A percentile compares a stretch with the other conserved stretches of the same genome.
Conservation (phyloP, 2,113 vertebrate species). For the Arizona elegans region DNA sequence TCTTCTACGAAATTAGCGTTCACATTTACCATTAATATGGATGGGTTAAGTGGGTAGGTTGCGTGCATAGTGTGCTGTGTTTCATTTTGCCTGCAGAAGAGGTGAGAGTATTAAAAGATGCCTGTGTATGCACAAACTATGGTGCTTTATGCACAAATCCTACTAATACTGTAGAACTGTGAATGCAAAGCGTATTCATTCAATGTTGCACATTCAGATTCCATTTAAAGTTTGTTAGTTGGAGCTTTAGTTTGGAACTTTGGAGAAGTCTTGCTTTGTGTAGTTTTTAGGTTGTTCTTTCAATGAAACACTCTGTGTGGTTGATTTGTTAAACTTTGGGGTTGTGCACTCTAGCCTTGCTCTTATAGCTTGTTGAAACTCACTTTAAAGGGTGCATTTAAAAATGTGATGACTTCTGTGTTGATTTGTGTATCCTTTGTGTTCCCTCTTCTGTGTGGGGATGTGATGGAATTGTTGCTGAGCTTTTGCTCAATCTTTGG, state of each 20-base stretch:
- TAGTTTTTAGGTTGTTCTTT: not conserved
- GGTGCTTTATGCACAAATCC: not conserved
- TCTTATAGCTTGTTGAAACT: not conserved
- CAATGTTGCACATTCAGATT: not conserved
- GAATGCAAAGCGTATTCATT: not conserved
- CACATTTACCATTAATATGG: not conserved
- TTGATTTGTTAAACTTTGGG: not conserved
- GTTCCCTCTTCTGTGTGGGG: not conserved
- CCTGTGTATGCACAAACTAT: not conserved
- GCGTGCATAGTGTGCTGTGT: not conserved
- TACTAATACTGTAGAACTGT: not conserved
- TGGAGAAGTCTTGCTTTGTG: not conserved
- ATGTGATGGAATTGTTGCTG: not conserved
- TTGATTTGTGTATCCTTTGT: not conserved
- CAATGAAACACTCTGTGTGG: not conserved
- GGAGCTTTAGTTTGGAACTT: not conserved
- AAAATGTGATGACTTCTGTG: not conserved
- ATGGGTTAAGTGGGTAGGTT: not conserved
- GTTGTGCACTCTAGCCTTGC: not conserved
- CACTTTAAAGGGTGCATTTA: not conserved
- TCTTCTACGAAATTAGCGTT: not conserved
- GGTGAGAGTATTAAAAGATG: not conserved
- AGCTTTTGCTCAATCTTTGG: not conserved
- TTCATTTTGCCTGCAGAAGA: not conserved
- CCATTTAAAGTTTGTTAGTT: not conserved